phyloP scores from a whole-genome alignment of 1,140 invertebrate genomes.

The Aradophagus sp. region DNA sequence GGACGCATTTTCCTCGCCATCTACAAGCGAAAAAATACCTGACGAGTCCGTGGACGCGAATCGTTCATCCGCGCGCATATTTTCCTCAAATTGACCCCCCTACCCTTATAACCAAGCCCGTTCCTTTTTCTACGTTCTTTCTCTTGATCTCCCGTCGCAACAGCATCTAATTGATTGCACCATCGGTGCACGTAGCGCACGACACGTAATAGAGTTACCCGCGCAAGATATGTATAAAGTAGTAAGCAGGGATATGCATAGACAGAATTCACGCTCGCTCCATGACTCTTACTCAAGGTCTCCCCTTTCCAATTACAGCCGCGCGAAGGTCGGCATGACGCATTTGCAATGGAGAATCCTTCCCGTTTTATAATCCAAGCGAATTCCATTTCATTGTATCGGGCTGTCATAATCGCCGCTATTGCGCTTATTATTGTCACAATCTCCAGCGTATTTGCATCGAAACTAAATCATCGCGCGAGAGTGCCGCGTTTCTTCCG shows the following conservation, averaged over 20 bases:
- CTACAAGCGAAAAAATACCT: no score
- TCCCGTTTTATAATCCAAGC: constrained; percentile 56
- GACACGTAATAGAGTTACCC: constrained; percentile 61
- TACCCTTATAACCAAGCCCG: background rate
- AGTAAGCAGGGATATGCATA: constrained; percentile 56
- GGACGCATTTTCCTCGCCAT: no score
- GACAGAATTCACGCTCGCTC: constrained; percentile 61
- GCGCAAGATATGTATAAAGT: constrained; percentile 58
- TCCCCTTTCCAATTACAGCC: constrained; percentile 69
- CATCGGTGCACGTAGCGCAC: constrained; percentile 51
- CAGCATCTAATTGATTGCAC: constrained; percentile 61
- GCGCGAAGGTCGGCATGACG: constrained; percentile 63
- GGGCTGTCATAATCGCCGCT: constrained; percentile 55
- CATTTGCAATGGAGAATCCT: constrained; percentile 54
- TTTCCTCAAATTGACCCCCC: constrained; percentile 17
- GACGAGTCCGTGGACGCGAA: no score
- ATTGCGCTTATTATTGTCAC: constrained; percentile 40
- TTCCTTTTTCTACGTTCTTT: constrained; percentile 41
- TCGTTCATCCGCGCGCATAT: constrained; percentile 32
- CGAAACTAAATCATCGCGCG: constrained; percentile 34
- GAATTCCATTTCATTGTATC: constrained; percentile 58
- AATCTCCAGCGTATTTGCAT: constrained; percentile 40
- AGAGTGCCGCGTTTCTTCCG: no score
- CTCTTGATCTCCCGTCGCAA: constrained; percentile 42
- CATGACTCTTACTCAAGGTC: constrained; percentile 71